Evolutionary conservation across 2,797 vertebrate species (phyloP).

Genomic region (Sebastes cheni): DNA sequence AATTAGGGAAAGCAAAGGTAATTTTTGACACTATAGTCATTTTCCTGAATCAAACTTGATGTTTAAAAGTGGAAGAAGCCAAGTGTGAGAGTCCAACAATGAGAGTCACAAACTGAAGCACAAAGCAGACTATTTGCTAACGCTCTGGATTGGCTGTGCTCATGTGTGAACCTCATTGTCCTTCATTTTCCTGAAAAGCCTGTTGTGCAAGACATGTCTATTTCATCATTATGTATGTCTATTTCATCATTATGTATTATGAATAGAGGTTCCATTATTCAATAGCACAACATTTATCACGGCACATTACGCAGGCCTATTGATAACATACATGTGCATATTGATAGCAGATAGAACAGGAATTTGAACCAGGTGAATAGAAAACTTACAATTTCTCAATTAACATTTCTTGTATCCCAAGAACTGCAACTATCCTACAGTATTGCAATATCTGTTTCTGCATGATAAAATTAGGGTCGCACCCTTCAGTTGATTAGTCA

Average conservation of each 20-base stretch:
- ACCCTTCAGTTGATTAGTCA: neutral
- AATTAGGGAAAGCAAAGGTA: neutral
- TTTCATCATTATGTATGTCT: constrained; percentile 26
- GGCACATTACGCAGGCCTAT: constrained; percentile 4
- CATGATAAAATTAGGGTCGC: neutral
- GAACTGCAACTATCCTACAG: neutral
- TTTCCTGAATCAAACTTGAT: neutral
- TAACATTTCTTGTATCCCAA: neutral
- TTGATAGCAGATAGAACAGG: constrained; percentile 43
- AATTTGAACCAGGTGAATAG: constrained; percentile 16
- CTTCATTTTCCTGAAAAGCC: constrained; percentile 7
- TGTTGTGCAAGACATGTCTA: constrained; percentile 50
- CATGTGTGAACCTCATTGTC: constrained; percentile 19
- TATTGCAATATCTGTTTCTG: neutral
- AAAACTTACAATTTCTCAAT: neutral
- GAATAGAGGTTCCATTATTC: constrained; percentile 10
- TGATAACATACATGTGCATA: constrained; percentile 47
- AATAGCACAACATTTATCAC: constrained; percentile 16
- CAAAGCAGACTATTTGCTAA: constrained; percentile 28
- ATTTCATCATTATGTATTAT: constrained; percentile 24
- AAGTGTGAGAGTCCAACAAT: neutral
- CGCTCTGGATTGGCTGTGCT: neutral
- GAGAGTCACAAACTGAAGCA: neutral
- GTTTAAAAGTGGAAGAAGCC: neutral
- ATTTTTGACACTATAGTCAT: neutral